Evolutionary conservation across 2,113 vertebrate species (phyloP).

Genomic region (Acrocephalus arundinaceus): DNA sequence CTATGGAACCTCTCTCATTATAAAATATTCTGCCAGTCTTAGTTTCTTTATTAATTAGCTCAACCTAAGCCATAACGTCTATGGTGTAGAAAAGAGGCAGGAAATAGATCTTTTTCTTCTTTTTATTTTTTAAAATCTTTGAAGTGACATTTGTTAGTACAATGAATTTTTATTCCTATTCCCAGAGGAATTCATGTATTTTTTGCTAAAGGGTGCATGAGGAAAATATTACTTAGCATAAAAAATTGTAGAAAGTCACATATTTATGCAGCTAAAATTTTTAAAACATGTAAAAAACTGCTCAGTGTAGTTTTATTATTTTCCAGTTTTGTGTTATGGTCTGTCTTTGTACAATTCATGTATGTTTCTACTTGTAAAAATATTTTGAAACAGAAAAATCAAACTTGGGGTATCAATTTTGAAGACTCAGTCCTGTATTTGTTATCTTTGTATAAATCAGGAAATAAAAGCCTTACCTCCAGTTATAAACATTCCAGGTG

Average conservation of each 20-base stretch:
- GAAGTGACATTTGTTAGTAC: neutral
- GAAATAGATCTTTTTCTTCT: neutral
- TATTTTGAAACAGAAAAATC: neutral
- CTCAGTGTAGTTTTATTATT: neutral
- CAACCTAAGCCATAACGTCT: neutral
- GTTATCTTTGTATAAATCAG: neutral
- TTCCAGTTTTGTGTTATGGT: neutral
- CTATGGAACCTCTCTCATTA: neutral
- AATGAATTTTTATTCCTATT: neutral
- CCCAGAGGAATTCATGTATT: neutral
- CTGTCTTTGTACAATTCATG: neutral
- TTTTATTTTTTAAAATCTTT: neutral
- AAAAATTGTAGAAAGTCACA: neutral
- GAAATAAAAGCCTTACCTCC: constrained; percentile 77
- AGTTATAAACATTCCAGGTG: constrained; percentile 98
- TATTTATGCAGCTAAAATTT: neutral
- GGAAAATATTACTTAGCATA: neutral
- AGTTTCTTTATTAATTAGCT: neutral
- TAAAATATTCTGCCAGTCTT: neutral
- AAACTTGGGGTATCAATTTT: neutral
- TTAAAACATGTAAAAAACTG: neutral
- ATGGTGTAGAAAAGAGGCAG: neutral
- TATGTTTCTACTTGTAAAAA: neutral
- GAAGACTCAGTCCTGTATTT: neutral
- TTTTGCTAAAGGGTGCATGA: neutral